Conservation (phyloP, 1,140 invertebrate species). For the Gonatopus flavifemur region DNA sequence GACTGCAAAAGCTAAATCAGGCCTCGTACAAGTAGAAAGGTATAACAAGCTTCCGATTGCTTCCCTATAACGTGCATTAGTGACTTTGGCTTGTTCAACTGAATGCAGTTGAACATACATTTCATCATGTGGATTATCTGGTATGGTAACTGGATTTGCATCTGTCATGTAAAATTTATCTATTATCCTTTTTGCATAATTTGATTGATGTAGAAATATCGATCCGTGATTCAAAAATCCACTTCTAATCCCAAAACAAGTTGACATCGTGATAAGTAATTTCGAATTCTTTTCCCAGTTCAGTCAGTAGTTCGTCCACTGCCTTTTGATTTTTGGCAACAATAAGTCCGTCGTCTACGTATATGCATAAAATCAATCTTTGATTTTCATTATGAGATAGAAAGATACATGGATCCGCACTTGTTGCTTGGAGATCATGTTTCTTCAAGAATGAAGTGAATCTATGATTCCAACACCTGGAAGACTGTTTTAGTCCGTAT, state of each 20-base stretch:
- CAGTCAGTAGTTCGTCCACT: conserved; percentile 25
- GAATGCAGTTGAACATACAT: no score
- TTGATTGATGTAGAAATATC: conserved; percentile 23
- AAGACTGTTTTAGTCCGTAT: conserved; percentile 46
- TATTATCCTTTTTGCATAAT: conserved; percentile 27
- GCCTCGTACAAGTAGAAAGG: conserved; percentile 44
- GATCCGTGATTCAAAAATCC: conserved; percentile 13
- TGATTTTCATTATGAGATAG: conserved; percentile 5
- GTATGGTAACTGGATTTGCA: conserved; percentile 22
- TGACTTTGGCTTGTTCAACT: neutral
- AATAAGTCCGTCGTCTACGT: conserved; percentile 48
- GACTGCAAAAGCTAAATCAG: conserved; percentile 48
- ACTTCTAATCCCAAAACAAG: conserved; percentile 38
- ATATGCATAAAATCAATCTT: conserved; percentile 14
- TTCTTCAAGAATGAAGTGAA: conserved; percentile 25
- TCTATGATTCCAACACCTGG: conserved; percentile 37
- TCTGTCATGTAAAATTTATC: conserved; percentile 31
- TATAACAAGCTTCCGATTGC: conserved; percentile 50
- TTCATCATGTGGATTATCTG: conserved; percentile 25
- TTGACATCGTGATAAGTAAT: conserved; percentile 17
- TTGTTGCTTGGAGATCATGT: conserved; percentile 20
- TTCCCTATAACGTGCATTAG: conserved; percentile 33
- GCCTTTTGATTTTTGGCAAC: conserved; percentile 11
- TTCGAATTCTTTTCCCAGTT: conserved; percentile 13
- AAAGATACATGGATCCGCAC: conserved; percentile 33